These are phyloP conservation scores for Drosophila maculinotata DNA, from an alignment of 2,888 invertebrate species.

Conservation along the genomic window DNA sequence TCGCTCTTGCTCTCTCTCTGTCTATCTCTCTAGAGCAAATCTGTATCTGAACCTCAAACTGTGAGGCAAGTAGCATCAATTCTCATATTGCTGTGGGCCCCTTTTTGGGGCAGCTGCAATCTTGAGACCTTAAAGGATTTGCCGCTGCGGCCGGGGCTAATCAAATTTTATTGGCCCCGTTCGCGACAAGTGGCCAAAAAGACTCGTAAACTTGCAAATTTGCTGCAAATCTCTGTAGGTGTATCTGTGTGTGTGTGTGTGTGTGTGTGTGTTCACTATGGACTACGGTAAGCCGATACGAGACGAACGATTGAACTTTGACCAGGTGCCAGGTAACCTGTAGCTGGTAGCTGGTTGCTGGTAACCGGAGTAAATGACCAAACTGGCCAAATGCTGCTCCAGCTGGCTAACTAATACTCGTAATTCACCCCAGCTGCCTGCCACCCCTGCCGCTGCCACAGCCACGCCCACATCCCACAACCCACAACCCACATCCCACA, in stretches of 20 bases:
- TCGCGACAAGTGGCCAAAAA: constrained; percentile 43
- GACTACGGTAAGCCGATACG: constrained; percentile 50
- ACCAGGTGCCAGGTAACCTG: constrained; percentile 31
- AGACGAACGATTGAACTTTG: constrained; percentile 61
- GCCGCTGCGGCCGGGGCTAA: constrained; percentile 47
- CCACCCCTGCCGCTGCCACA: neutral
- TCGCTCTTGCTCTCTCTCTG: neutral
- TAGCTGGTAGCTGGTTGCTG: neutral
- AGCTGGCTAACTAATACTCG: constrained; percentile 20
- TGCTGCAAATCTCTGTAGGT: constrained; percentile 12
- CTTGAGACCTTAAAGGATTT: constrained; percentile 45
- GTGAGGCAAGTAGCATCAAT: constrained; percentile 54
- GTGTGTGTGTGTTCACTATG: constrained; percentile 1
- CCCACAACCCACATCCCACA: no score
- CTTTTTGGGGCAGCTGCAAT: constrained; percentile 27
- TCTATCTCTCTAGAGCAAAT: constrained; percentile 16
- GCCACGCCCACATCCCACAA: neutral
- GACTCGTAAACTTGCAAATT: constrained; percentile 27
- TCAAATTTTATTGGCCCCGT: constrained; percentile 71
- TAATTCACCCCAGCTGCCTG: constrained; percentile 2
- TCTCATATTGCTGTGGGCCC: constrained; percentile 53
- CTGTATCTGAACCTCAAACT: constrained; percentile 28
- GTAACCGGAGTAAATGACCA: neutral
- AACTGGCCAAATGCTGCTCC: neutral
- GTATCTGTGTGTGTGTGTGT: neutral